These are phyloP conservation scores for Oxyura jamaicensis DNA, from an alignment of 2,113 vertebrate genomes.

Conservation along the genomic window DNA sequence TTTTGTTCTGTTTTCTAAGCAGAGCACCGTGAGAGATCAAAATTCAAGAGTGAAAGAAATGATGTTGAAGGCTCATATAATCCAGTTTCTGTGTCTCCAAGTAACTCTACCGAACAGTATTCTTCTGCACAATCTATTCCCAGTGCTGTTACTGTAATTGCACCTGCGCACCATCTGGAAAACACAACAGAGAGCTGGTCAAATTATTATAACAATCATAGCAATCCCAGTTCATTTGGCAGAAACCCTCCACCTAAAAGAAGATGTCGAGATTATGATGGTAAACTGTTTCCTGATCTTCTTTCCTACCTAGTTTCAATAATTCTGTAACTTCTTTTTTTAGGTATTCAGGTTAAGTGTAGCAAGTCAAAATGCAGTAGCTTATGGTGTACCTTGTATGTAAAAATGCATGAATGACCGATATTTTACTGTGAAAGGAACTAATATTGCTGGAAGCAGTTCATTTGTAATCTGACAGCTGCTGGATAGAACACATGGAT, in stretches of 20 bases:
- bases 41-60: slow-evolving; percentile 83
- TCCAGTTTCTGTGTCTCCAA: slow-evolving; percentile 71
- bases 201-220: slow-evolving; percentile 88
- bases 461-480: background rate
- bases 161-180: slow-evolving; percentile 91
- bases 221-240: slow-evolving; percentile 86
- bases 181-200: slow-evolving; percentile 97
- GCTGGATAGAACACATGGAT: background rate
- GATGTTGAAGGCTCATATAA: slow-evolving; percentile 83
- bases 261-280: slow-evolving; percentile 96
- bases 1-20: slow-evolving; percentile 37
- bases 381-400: background rate
- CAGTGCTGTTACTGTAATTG: slow-evolving; percentile 85
- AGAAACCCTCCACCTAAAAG: slow-evolving; percentile 88
- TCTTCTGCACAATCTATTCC: slow-evolving; percentile 84
- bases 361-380: background rate
- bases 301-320: background rate
- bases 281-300: slow-evolving; percentile 72
- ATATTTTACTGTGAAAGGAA: background rate
- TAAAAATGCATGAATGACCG: background rate
- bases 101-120: slow-evolving; percentile 79
- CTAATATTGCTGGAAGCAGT: background rate
- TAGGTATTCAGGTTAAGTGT: background rate
- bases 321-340: background rate
- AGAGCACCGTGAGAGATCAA: slow-evolving; percentile 84